A percentile compares a stretch with the other conserved stretches of the same genome.
Conservation (phyloP, 2,113 vertebrate species). For the Delphinapterus leucas region DNA sequence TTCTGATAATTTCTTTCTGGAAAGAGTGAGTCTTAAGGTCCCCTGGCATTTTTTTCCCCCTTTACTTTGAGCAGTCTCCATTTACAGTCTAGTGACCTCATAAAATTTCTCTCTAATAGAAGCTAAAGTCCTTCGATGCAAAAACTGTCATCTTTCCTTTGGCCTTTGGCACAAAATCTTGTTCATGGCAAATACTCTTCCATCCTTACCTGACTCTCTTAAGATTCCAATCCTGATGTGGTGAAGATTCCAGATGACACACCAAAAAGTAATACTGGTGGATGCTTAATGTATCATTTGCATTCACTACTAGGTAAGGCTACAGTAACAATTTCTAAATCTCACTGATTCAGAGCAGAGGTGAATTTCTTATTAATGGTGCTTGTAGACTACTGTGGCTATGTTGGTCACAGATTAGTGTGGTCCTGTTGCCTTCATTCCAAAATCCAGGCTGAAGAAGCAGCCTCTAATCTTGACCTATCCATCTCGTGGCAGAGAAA, state of each 20-base stretch:
- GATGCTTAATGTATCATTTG: background rate
- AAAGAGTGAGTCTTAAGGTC: background rate
- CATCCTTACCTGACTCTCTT: background rate
- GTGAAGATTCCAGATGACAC: background rate
- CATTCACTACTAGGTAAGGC: background rate
- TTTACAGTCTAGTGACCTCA: background rate
- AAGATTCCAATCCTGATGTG: background rate
- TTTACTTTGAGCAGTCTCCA: background rate
- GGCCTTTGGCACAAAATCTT: background rate
- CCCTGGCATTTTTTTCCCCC: background rate
- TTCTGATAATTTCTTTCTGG: background rate
- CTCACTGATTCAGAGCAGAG: background rate
- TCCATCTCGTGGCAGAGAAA: background rate
- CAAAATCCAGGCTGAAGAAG: background rate
- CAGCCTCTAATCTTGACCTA: background rate
- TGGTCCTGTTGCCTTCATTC: background rate
- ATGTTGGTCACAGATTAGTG: no score
- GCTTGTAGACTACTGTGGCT: background rate
- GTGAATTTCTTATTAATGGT: background rate
- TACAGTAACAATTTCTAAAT: background rate
- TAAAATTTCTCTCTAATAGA: background rate
- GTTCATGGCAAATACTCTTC: background rate
- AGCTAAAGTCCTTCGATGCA: background rate
- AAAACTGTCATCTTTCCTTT: background rate
- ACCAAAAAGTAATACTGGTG: background rate